Conservation (phyloP, 2,888 invertebrate species). For the Bursaphelenchus okinawaensis region DNA sequence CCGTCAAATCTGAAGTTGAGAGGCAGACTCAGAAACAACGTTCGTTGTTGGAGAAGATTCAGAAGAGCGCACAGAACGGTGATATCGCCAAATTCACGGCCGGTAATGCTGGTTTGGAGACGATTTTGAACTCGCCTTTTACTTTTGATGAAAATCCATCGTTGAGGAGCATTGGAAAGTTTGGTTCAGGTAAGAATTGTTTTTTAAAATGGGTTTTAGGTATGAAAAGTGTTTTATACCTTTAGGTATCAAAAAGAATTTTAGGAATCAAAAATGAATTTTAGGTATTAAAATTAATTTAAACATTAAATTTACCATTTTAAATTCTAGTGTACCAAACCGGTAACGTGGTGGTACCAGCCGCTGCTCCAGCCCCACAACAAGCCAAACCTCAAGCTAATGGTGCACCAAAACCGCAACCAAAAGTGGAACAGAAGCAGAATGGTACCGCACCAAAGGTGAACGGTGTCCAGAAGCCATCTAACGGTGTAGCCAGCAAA, state of each 20-base stretch:
- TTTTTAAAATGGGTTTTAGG: neutral
- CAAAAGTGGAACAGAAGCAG: neutral
- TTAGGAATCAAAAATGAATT: too few species aligned
- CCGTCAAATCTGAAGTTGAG: neutral
- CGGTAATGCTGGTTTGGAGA: neutral
- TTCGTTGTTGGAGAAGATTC: neutral
- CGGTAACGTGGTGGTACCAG: neutral
- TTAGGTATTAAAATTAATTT: neutral
- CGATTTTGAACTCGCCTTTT: neutral
- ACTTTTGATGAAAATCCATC: neutral
- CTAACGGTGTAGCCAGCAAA: conserved; percentile 30
- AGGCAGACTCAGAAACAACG: neutral
- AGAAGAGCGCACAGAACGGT: neutral
- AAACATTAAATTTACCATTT: too few species aligned
- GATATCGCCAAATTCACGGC: conserved; percentile 2
- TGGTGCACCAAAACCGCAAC: neutral
- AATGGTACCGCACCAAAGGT: neutral
- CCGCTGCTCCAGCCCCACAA: neutral
- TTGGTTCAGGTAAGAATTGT: neutral
- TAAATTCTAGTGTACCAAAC: neutral
- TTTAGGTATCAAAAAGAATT: too few species aligned
- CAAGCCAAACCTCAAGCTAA: neutral
- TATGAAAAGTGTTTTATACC: too few species aligned
- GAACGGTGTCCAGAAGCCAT: neutral
- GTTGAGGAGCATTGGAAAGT: neutral